A percentile compares a stretch with the other conserved stretches of the same genome.
Conservation (phyloP, 92 coral and sea anemone species). For the Blastomussa wellsi region DNA sequence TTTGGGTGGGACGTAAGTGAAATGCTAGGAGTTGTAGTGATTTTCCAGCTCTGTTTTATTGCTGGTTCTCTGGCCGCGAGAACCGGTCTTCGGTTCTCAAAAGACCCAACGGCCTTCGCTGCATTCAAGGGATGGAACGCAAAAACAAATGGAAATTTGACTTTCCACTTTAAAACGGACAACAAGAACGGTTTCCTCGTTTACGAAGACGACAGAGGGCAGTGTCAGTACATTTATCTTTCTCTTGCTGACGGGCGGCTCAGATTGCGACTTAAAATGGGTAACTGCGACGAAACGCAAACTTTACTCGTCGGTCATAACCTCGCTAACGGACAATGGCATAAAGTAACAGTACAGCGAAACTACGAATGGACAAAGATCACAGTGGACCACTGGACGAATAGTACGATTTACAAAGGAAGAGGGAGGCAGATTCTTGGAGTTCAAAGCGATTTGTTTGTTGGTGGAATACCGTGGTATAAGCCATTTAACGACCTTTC, state of each 20-base stretch:
- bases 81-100: constrained; percentile 54
- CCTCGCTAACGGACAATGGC: constrained; percentile 66
- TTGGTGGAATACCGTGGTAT: constrained; percentile 30
- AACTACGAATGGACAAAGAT: constrained; percentile 44
- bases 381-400: constrained; percentile 36
- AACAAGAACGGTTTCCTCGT: constrained; percentile 48
- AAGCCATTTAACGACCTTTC: constrained; percentile 31
- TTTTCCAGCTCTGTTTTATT: constrained; percentile 36
- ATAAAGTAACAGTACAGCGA: constrained; percentile 48
- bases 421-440: background rate
- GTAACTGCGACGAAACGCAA: constrained; percentile 44
- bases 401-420: constrained; percentile 21
- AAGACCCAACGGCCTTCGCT: constrained; percentile 55
- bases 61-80: constrained; percentile 46
- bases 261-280: constrained; percentile 50
- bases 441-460: constrained; percentile 25
- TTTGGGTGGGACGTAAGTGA: constrained; percentile 41
- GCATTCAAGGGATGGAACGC: constrained; percentile 67
- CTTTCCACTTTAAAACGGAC: constrained; percentile 55
- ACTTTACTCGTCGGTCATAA: constrained; percentile 46
- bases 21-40: constrained; percentile 32
- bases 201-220: constrained; percentile 66
- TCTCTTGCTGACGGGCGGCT: constrained; percentile 52
- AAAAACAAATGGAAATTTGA: constrained; percentile 47
- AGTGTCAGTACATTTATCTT: constrained; percentile 43